Conservation (phyloP, 2,113 vertebrate genomes). For the Hyperoodon ampullatus region DNA sequence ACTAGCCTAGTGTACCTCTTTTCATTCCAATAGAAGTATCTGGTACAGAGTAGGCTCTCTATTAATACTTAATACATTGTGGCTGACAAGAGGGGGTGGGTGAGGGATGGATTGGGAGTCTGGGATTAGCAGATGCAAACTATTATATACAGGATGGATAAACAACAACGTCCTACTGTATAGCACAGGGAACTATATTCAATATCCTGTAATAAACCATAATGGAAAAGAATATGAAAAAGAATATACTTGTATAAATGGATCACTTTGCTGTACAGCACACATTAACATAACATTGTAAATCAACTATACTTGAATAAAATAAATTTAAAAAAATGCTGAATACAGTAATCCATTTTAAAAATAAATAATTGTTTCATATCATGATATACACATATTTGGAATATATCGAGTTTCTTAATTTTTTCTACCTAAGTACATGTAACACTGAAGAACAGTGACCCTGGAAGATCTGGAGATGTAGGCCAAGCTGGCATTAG, state of each 20-base stretch:
- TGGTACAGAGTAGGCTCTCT: not conserved
- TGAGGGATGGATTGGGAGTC: not conserved
- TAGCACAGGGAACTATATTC: not conserved
- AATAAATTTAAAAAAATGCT: not conserved
- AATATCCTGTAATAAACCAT: not conserved
- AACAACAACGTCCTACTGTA: not conserved
- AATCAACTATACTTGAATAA: not conserved
- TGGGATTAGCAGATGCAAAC: not conserved
- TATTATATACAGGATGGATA: not conserved
- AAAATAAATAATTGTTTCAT: not conserved
- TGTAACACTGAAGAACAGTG: not conserved
- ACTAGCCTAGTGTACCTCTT: rapidly evolving
- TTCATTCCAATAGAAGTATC: not conserved
- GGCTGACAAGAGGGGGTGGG: not conserved
- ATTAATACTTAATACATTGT: slow-evolving; percentile 4
- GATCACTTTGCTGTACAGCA: not conserved
- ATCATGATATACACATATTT: not conserved
- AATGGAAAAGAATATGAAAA: not conserved
- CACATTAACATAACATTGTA: not conserved
- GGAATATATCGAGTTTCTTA: not conserved
- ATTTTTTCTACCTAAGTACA: not conserved
- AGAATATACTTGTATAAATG: not conserved
- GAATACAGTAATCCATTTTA: not conserved
- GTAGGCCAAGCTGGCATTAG: not conserved
- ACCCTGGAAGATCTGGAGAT: not conserved